Percentiles rank a stretch among this genome's conserved stretches.
Evolutionary conservation across 2,113 vertebrate species (phyloP).

Genomic region (Petromus typicus): DNA sequence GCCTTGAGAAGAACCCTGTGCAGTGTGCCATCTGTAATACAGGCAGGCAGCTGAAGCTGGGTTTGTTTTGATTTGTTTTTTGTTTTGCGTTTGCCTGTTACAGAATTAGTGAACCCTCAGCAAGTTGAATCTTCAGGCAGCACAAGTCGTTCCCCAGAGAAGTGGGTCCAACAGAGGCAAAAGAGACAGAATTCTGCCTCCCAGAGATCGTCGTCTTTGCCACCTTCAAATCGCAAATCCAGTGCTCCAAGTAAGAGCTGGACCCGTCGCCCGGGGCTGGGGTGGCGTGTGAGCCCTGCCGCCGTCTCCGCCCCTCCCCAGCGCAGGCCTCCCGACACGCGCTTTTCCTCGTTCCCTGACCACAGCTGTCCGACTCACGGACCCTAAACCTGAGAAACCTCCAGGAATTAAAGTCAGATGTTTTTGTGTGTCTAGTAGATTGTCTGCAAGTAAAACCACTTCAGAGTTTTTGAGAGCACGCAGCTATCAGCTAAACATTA

Average conservation of each 20-base stretch:
- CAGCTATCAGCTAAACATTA: neutral
- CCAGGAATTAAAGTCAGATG: neutral
- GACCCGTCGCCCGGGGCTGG: neutral
- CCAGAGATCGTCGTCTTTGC: conserved; percentile 94
- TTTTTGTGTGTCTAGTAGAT: neutral
- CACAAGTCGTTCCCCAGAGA: conserved; percentile 86
- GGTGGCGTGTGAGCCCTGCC: rapidly evolving
- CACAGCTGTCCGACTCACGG: no score
- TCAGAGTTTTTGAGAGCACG: neutral
- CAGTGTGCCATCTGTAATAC: neutral
- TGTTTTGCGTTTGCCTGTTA: conserved; percentile 36
- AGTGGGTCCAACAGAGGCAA: conserved; percentile 85
- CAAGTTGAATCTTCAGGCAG: conserved; percentile 85
- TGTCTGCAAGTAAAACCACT: neutral
- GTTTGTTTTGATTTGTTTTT: neutral
- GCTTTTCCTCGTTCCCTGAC: neutral
- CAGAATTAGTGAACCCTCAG: conserved; percentile 87
- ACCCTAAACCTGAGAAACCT: neutral
- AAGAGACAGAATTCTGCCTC: conserved; percentile 90
- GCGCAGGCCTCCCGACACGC: rapidly evolving
- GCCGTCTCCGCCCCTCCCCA: no score
- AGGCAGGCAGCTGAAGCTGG: neutral
- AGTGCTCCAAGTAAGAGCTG: conserved; percentile 90
- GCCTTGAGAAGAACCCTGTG: neutral
- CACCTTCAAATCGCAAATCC: conserved; percentile 90